phyloP scores from a whole-genome alignment of 1,140 invertebrate genomes.

The Dolichoris vasculosae region DNA sequence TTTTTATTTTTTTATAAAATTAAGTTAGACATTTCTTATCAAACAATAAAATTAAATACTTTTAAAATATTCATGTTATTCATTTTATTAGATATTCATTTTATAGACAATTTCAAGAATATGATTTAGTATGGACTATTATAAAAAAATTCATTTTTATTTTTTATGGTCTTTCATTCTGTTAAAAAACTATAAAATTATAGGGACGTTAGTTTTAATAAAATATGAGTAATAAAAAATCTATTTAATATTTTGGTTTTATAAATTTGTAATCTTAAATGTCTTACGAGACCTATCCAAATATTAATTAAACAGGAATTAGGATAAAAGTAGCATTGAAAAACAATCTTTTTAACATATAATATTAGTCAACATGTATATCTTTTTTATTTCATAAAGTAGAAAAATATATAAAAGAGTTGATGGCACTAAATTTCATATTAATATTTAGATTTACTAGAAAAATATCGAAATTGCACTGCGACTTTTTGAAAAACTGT shows the following conservation, averaged over 20 bases:
- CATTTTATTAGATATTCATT: no score
- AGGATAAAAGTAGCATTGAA: neutral
- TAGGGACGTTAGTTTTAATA: no score
- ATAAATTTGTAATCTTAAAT: neutral
- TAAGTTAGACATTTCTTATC: neutral
- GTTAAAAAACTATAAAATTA: no score
- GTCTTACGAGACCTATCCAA: neutral
- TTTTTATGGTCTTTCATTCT: no score
- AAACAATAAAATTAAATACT: neutral
- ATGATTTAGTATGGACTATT: no score
- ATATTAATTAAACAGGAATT: neutral
- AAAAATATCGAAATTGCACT: neutral
- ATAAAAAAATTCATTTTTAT: no score
- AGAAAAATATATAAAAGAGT: neutral
- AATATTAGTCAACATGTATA: neutral
- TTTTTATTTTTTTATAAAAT: no score
- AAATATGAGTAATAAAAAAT: no score
- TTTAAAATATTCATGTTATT: no score
- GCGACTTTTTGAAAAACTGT: neutral
- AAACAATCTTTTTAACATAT: neutral
- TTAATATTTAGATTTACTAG: neutral
- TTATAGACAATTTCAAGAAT: no score
- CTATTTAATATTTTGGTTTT: neutral
- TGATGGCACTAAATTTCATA: neutral
- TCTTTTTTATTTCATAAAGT: neutral